These are phyloP conservation scores for Probaryconus sp. DNA, from an alignment of 1,140 invertebrate genomes.

Conservation along the genomic window DNA sequence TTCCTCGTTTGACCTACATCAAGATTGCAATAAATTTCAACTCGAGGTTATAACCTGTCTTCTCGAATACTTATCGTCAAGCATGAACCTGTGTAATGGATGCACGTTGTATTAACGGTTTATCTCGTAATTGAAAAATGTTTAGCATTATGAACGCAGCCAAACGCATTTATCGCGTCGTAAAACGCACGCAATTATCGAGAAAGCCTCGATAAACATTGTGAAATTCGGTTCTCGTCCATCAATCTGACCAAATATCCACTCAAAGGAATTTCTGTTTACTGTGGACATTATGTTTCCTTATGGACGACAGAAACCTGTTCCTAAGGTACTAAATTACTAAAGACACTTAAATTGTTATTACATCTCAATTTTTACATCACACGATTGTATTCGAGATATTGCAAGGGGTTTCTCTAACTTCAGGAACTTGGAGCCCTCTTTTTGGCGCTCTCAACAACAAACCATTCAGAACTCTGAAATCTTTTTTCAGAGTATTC, in stretches of 20 bases:
- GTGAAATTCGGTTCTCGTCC: not conserved
- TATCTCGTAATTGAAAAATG: constrained; percentile 4
- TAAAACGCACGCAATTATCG: constrained; percentile 3
- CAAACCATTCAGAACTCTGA: no score
- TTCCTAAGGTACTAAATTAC: no score
- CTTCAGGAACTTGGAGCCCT: no score
- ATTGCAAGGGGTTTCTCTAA: no score
- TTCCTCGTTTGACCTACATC: constrained; percentile 23
- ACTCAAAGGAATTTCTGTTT: not conserved
- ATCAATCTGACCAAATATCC: not conserved
- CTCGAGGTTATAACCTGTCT: constrained; percentile 39
- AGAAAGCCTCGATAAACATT: not conserved
- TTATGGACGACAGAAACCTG: no score
- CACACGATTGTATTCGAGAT: no score
- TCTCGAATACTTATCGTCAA: constrained; percentile 13
- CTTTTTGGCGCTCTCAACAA: no score
- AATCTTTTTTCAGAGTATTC: no score
- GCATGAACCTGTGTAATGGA: constrained; percentile 22
- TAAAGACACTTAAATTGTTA: no score
- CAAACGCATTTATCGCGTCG: constrained; percentile 14
- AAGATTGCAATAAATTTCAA: constrained; percentile 37
- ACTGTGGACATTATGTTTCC: no score
- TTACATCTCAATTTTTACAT: no score
- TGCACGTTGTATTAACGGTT: constrained; percentile 39
- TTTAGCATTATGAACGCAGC: not conserved